A percentile compares a stretch with the other conserved stretches of the same genome.
These are phyloP conservation scores for Cheilosia vulpina DNA, from an alignment of 2,888 invertebrate genomes.

Conservation along the genomic window DNA sequence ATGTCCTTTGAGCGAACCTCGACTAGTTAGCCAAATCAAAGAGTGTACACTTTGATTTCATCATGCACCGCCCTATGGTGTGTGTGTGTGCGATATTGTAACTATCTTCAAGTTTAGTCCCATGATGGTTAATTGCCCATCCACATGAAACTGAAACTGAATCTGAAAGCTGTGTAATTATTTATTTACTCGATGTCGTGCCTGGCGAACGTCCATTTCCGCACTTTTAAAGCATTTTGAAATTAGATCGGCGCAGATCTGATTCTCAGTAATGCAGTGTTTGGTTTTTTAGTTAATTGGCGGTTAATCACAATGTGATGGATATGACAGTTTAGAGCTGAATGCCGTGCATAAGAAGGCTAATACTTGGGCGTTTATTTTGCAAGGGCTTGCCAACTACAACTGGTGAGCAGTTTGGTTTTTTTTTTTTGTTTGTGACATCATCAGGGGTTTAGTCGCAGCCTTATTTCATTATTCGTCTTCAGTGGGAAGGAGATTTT, in stretches of 20 bases:
- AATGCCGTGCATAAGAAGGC: not conserved
- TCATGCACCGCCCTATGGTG: not conserved
- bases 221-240: slow-evolving; percentile 36
- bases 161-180: slow-evolving; percentile 40
- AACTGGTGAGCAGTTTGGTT: not conserved
- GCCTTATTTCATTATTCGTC: no score
- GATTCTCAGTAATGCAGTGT: slow-evolving; percentile 26
- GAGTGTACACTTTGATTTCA: slow-evolving; percentile 30
- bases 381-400: not conserved
- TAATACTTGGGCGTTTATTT: not conserved
- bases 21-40: slow-evolving; percentile 49
- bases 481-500: no score
- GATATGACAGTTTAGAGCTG: not conserved
- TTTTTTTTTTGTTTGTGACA: no score
- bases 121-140: slow-evolving; percentile 36
- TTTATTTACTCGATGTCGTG: slow-evolving; percentile 27
- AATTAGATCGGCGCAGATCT: slow-evolving; percentile 36
- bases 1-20: slow-evolving; percentile 16
- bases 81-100: no score
- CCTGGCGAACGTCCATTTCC: not conserved
- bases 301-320: slow-evolving; percentile 9
- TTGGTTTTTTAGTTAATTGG: slow-evolving; percentile 42
- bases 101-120: slow-evolving; percentile 17
- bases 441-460: no score
- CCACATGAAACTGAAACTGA: slow-evolving; percentile 38